Conservation (phyloP, 2,888 invertebrate species). For the Pardosa pseudoannulata region DNA sequence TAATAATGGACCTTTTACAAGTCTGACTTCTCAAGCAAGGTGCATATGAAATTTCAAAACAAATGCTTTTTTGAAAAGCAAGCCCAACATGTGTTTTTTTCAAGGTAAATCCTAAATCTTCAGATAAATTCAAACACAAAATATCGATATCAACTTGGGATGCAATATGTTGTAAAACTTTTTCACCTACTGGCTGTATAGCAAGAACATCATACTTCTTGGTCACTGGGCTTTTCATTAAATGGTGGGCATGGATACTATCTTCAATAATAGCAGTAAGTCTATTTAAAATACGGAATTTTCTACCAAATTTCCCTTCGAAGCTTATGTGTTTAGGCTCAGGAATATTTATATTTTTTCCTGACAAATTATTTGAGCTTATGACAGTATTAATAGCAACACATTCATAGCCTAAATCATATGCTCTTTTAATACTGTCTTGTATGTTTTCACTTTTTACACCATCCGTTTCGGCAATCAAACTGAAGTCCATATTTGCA, state of each 20-base stretch:
- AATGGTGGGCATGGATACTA: constrained; percentile 46
- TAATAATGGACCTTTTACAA: constrained; percentile 20
- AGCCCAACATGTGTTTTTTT: constrained; percentile 45
- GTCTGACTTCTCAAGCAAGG: constrained; percentile 51
- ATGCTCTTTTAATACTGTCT: constrained; percentile 26
- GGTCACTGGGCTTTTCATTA: constrained; percentile 30
- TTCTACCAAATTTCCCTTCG: constrained; percentile 6
- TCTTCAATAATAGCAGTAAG: constrained; percentile 53
- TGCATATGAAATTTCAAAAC: constrained; percentile 57
- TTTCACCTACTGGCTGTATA: constrained; percentile 49
- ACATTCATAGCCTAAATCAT: constrained; percentile 54
- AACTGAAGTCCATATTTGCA: constrained; percentile 60
- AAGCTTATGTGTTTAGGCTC: constrained; percentile 37
- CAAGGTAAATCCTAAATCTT: constrained; percentile 41
- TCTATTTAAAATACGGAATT: constrained; percentile 40
- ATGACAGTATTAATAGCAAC: constrained; percentile 63
- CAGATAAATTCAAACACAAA: constrained; percentile 46
- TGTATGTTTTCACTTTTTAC: not conserved
- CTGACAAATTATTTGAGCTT: constrained; percentile 21
- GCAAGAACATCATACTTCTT: constrained; percentile 66
- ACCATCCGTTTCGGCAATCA: not conserved
- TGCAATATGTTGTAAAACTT: constrained; percentile 43
- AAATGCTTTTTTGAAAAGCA: constrained; percentile 32
- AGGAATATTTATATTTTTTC: constrained; percentile 57
- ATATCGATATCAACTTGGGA: constrained; percentile 47